Conservation (phyloP, 2,113 vertebrate species). For the Origma solitaria region DNA sequence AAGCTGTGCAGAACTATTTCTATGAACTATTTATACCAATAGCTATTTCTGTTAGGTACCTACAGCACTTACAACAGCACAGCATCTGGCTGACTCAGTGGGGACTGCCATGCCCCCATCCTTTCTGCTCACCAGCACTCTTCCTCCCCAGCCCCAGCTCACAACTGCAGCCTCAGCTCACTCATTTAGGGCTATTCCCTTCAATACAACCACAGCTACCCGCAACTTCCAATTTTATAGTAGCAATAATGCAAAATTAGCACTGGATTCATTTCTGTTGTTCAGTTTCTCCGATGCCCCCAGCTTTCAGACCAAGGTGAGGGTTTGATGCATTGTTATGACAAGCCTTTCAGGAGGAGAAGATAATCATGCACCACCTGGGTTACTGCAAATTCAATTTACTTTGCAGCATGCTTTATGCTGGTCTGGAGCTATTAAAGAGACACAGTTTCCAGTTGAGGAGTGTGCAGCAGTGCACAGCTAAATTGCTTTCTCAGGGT, state of each 20-base stretch:
- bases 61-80: neutral
- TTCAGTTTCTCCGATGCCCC: neutral
- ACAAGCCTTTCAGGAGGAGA: neutral
- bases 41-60: neutral
- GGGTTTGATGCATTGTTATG: neutral
- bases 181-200: neutral
- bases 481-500: neutral
- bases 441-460: neutral
- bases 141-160: neutral
- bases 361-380: conserved; percentile 2
- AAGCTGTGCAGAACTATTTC: neutral
- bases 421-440: conserved; percentile 18
- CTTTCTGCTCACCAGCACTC: neutral
- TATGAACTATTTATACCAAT: neutral
- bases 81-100: neutral
- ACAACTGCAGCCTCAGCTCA: neutral
- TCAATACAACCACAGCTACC: neutral
- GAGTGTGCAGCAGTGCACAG: neutral
- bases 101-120: neutral
- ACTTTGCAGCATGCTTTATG: conserved; percentile 15
- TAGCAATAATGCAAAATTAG: neutral
- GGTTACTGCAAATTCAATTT: conserved; percentile 42
- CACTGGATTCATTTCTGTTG: neutral
- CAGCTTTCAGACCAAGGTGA: conserved; percentile 50
- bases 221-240: neutral